phyloP scores from a whole-genome alignment of 2,113 vertebrate genomes.

The Lasiurus cinereus region DNA sequence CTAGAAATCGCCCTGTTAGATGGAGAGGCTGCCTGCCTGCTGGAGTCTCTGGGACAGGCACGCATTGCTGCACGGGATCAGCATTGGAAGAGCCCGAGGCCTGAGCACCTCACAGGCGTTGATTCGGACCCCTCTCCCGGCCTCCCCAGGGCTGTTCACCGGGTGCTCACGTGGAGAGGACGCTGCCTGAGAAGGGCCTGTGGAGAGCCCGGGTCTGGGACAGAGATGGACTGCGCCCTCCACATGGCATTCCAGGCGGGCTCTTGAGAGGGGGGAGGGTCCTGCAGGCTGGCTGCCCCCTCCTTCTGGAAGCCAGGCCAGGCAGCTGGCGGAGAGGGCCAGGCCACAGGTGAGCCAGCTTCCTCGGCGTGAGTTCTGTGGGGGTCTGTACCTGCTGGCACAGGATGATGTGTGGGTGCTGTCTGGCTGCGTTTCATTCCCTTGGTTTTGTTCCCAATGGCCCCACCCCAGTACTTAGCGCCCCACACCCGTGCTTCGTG shows the following conservation, averaged over 20 bases:
- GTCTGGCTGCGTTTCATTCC: neutral
- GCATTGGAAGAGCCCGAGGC: neutral
- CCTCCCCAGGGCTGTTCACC: neutral
- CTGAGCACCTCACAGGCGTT: neutral
- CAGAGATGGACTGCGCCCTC: no score
- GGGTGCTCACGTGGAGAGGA: neutral
- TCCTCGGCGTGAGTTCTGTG: neutral
- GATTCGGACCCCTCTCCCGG: neutral
- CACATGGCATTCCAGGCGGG: neutral
- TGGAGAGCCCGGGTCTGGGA: neutral
- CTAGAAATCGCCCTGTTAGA: no score
- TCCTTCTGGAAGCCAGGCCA: neutral
- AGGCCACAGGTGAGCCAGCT: neutral
- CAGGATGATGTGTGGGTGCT: neutral
- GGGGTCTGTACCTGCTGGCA: neutral
- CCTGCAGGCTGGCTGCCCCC: neutral
- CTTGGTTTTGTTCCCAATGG: constrained; percentile 52
- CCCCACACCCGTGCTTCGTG: neutral
- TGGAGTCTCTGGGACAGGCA: neutral
- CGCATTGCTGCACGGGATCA: neutral
- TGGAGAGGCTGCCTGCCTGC: neutral
- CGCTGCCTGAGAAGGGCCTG: neutral
- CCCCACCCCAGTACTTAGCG: neutral
- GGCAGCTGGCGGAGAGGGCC: neutral
- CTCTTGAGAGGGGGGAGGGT: neutral